phyloP scores from a whole-genome alignment of 2,113 vertebrate species.

The Uria lomvia region DNA sequence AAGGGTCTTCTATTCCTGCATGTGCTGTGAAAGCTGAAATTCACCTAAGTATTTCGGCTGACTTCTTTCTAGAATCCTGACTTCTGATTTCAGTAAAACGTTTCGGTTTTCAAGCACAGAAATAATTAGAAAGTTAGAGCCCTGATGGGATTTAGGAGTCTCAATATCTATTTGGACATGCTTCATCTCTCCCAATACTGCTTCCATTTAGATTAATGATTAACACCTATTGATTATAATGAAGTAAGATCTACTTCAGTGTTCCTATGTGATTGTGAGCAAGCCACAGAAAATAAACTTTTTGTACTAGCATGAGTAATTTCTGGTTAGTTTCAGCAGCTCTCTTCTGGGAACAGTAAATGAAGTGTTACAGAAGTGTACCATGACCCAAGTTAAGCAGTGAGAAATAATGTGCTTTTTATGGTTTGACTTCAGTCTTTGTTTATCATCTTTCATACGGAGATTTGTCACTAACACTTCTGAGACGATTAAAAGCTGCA shows the following conservation, averaged over 20 bases:
- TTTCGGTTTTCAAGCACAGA: background rate
- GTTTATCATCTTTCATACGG: background rate
- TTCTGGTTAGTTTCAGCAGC: background rate
- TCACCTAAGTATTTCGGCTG: background rate
- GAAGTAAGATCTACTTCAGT: background rate
- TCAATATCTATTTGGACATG: background rate
- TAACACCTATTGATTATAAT: background rate
- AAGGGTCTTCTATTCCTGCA: background rate
- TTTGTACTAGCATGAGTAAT: background rate
- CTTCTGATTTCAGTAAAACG: background rate
- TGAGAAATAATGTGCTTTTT: background rate
- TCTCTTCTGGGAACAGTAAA: background rate
- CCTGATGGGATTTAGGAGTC: background rate
- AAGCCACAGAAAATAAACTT: background rate
- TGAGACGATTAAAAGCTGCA: background rate
- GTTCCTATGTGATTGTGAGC: rapidly evolving
- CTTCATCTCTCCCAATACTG: background rate
- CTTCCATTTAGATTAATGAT: background rate
- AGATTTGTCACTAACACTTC: background rate
- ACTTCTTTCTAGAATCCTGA: background rate
- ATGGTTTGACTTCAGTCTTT: background rate
- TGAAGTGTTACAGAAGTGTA: background rate
- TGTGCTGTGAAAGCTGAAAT: background rate
- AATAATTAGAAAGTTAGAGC: background rate
- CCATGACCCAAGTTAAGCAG: background rate